These are phyloP conservation scores for Sphaeridia pumilis DNA, from an alignment of 2,888 invertebrate genomes.

Conservation along the genomic window DNA sequence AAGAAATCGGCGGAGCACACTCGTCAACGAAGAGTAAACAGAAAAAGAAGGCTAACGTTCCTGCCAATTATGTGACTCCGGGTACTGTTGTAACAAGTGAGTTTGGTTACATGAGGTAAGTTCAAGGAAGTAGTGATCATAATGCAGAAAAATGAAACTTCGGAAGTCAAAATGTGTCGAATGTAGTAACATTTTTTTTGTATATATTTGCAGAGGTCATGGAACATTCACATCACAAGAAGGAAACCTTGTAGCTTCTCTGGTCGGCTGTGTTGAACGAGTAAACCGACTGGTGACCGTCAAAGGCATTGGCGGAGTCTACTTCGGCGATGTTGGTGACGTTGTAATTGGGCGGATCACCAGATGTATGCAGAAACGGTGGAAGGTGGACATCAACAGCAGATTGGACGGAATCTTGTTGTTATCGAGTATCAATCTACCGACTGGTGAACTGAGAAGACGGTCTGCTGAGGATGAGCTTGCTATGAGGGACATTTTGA, in stretches of 20 bases:
- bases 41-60: slow-evolving; percentile 1
- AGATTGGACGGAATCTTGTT: slow-evolving; percentile 67
- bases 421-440: slow-evolving; percentile 87
- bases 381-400: slow-evolving; percentile 92
- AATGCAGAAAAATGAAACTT: neutral
- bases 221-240: slow-evolving; percentile 77
- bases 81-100: slow-evolving; percentile 76
- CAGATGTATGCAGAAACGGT: slow-evolving; percentile 80
- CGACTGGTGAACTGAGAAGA: slow-evolving; percentile 90
- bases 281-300: slow-evolving; percentile 91
- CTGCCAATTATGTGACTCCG: slow-evolving; percentile 49
- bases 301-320: slow-evolving; percentile 78
- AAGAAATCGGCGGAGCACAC: neutral
- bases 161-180: neutral
- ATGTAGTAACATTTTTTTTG: slow-evolving; percentile 1
- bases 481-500: slow-evolving; percentile 87
- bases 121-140: neutral
- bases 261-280: slow-evolving; percentile 77
- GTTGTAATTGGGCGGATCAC: slow-evolving; percentile 88
- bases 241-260: slow-evolving; percentile 66
- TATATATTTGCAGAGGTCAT: slow-evolving; percentile 63
- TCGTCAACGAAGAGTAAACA: too few species aligned
- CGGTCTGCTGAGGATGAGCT: slow-evolving; percentile 93
- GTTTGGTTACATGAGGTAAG: slow-evolving; percentile 69
- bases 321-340: slow-evolving; percentile 89